Conservation (phyloP, 2,888 invertebrate species). For the Ceratothoa steindachneri region DNA sequence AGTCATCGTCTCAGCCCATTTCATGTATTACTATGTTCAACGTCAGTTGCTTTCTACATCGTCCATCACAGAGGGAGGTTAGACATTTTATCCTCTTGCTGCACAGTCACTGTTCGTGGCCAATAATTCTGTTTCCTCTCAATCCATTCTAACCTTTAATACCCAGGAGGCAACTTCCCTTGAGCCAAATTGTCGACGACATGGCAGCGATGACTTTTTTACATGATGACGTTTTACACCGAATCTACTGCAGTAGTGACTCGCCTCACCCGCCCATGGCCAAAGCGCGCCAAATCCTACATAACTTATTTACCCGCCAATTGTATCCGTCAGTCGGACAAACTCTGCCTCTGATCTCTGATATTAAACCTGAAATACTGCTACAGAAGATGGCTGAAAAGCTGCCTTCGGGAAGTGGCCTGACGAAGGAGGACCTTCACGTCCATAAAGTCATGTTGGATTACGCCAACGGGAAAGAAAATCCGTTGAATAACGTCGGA, state of each 20-base stretch:
- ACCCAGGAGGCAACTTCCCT: slow-evolving; percentile 6
- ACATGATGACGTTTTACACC: slow-evolving; percentile 37
- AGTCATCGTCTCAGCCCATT: no score
- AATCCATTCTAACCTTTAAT: no score
- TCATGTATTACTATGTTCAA: no score
- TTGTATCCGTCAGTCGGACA: slow-evolving; percentile 3
- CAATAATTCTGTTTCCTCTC: no score
- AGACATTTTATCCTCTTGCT: no score
- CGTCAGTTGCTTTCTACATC: no score
- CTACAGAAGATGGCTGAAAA: background rate
- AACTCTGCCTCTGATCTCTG: background rate
- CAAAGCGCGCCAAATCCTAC: background rate
- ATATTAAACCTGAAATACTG: background rate
- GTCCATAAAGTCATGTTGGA: background rate
- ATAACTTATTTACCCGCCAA: background rate
- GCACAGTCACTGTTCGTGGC: no score
- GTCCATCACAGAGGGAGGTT: no score
- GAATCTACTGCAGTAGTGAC: background rate
- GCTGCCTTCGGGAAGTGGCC: background rate
- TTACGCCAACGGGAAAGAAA: background rate
- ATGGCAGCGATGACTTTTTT: slow-evolving; percentile 32
- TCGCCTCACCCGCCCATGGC: background rate
- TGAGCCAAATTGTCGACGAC: slow-evolving; percentile 26
- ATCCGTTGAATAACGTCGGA: background rate
- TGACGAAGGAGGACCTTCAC: background rate